Base-by-base conservation (phyloP, 1,140 invertebrate species). In the Drosophila pseudoobscura region DNA sequence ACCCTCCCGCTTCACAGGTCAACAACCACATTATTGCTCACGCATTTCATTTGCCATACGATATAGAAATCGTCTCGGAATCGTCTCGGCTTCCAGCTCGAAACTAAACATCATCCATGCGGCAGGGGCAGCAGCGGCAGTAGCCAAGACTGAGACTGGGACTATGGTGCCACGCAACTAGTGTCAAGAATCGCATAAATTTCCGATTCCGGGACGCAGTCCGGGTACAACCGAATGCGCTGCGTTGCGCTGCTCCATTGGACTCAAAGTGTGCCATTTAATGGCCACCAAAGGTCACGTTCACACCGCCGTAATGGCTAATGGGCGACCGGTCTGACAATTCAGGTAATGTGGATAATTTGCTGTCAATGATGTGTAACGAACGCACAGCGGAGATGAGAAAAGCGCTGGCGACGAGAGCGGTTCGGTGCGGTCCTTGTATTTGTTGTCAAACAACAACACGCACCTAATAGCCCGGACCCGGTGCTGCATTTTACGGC, bases 341-440 rank as follows among this genome's bases (percentile, higher is more conserved):
- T 87, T 87, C 82, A 87, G 82, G 82, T 87, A 87, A 87, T 87
- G 82, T 87, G 82, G 82, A 87, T 87, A 87, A 87, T 87, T 87
- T 87, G 82, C 82, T 87, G 82, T 88, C 82, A 88, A 88, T 87
- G 82, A 87, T 87, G 82, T 87, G 82, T 87, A 87, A 87, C 82
- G 82, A 69, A 70, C 51, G 51, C 29, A 41, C 70, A 70, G 78
- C 64, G 64, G 51, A 17, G 51, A 60, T 43, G 63, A 50, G 39
- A 55, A 47, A 31, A 44, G 41, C 15, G 6, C 44, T 17, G 24
- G 39, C 35, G 54, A 50, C 31, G 66, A 50, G 44, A 29, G 24
- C 24, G 24, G 24, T 26, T 4, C 24, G 24, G 24, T 46, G 54
- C 50, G 41, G 49, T 85, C 54, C 82, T 75, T 63, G 78, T 87